Base-by-base conservation (phyloP, 2,888 invertebrate genomes). In the Microchrysa polita region DNA sequence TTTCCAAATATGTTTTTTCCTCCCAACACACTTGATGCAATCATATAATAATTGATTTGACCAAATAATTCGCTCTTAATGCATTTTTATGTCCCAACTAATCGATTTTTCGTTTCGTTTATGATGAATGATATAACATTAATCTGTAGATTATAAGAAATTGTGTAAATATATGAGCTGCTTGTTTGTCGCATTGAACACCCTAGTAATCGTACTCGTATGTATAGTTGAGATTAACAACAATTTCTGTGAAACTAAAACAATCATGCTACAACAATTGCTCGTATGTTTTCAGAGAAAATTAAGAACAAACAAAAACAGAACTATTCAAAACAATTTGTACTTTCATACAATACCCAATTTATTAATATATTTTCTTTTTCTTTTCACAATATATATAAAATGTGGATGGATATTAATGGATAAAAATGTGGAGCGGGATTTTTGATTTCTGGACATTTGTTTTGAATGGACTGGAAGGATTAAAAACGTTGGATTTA, bases 311-410 rank as follows among this genome's bases (percentile, higher is more conserved):
- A 44, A 27, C 42, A 48, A 59, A n/a, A 60, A 69, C 12, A 69
- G 34, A 52, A 20, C 18, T 9, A 42, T 57, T 48, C 16, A 59
- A 18, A 71, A 71, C 44, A 59, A 48, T 42, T 71, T 59, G 55
- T 71, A 67, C 27, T 59, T 57, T 67, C 65, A 71, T 42, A 14
- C 65, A 71, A 75, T 73, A 67, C 63, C 60, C 57, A 48, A 52
- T 74, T 71, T 60, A 75, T 75, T 75, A 75, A 75, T 75, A 74
- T 75, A 75, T 75, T 75, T 75, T 75, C 75, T 75, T 73, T 75
- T 75, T 75, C 75, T 74, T 75, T 75, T 75, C 74, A 75, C 74
- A 74, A 75, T 75, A 74, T 65, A 34, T 34, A 65, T 73, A 75
- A 75, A 69, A 59, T 59, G 57, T 75, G 75, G 75, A 75, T 75